A percentile compares a stretch with the other conserved stretches of the same genome.
Evolutionary conservation across 1,140 invertebrate genomes (phyloP).

Genomic region (Ctenoplectra terminalis): DNA sequence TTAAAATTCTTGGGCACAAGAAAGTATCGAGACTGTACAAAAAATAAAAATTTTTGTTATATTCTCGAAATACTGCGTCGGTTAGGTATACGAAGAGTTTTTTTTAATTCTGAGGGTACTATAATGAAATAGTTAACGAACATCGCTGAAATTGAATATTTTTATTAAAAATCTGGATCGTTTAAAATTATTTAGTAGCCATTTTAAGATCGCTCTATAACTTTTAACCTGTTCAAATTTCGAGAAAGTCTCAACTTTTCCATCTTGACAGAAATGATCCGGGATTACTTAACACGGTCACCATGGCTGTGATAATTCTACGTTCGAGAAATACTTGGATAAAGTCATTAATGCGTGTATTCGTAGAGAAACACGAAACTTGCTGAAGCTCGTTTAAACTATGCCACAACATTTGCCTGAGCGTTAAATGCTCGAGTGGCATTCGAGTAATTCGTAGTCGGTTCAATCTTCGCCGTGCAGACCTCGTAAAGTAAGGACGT

Average conservation of each 20-base stretch:
- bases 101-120: no score
- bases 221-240: no score
- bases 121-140: no score
- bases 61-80: no score
- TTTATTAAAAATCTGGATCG: neutral
- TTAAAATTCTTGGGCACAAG: no score
- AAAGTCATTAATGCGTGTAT: constrained; percentile 30
- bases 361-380: constrained; percentile 39
- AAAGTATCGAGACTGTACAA: no score
- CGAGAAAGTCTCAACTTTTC: no score
- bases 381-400: constrained; percentile 15
- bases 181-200: neutral
- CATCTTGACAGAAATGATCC: no score
- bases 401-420: constrained; percentile 36
- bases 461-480: constrained; percentile 33
- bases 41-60: no score
- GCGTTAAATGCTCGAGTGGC: constrained; percentile 45
- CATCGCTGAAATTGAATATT: neutral
- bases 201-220: neutral
- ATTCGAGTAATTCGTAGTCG: constrained; percentile 38
- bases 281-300: neutral
- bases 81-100: no score
- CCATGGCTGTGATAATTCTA: neutral
- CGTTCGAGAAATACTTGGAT: constrained; percentile 5
- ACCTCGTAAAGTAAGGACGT: constrained; percentile 28